Evolutionary conservation across 2,888 invertebrate genomes (phyloP).

Genomic region (Chaetogeoica ovagalla): DNA sequence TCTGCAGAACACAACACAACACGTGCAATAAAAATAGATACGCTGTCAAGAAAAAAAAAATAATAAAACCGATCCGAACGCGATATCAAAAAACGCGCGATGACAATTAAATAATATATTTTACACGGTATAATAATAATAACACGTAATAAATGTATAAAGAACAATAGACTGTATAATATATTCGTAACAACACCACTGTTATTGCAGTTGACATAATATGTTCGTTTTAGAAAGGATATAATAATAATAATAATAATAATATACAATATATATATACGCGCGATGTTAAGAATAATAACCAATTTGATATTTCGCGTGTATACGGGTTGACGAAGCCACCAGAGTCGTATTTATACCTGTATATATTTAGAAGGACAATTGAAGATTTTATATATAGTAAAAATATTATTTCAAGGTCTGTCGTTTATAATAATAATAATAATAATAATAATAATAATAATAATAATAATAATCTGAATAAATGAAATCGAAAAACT

Average conservation of each 20-base stretch:
- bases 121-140: constrained; percentile 2
- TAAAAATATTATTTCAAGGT: constrained; percentile 42
- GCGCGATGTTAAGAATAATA: constrained; percentile 24
- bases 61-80: neutral
- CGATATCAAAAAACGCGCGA: neutral
- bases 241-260: too few species aligned
- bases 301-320: constrained; percentile 31
- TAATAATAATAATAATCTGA: too few species aligned
- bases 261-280: too few species aligned
- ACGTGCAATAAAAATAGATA: neutral
- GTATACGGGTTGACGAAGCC: neutral
- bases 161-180: constrained; percentile 37
- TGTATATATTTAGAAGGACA: constrained; percentile 14
- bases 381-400: constrained; percentile 23
- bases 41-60: too few species aligned
- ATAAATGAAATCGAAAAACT: too few species aligned
- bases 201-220: constrained; percentile 13
- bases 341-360: neutral
- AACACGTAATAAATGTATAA: neutral
- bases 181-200: too few species aligned
- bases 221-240: constrained; percentile 36
- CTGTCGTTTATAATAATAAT: neutral
- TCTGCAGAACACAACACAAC: neutral
- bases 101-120: constrained; percentile 33
- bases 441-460: too few species aligned